Base-by-base conservation (phyloP, 2,888 invertebrate species). In the Drosophila merina region DNA sequence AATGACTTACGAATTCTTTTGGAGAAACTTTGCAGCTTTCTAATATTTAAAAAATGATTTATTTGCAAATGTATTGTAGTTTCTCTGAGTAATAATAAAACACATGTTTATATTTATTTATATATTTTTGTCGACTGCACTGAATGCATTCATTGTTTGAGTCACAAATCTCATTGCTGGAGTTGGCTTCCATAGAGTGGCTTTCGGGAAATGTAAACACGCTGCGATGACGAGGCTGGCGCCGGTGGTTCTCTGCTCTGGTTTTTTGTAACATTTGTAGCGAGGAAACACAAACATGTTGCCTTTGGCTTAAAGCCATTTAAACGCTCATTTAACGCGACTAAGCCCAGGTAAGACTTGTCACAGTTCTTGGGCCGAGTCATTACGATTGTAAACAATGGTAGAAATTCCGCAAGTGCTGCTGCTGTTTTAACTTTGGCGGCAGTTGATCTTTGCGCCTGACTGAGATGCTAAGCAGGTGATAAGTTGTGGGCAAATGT, bases 401-500 rank as follows among this genome's bases (percentile, higher is more conserved):
- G 55, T 47, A 26, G 51, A 62, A 64, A 60, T 62, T 64, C 63
- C 62, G 40, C 68, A n/a, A 50, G 47, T 33, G 67, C 57, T 33
- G 28, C 36, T 33, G 64, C 50, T 33, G 51, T 40, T 59, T 38
- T 1, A 7, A 9, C 50, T 31, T 33, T 25, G 52, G 36, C 54
- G 62, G 49, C 47, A 51, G 60, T 64, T 67, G 67, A 63, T 67
- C 55, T 33, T 28, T 47, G 56, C 45, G 47, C 51, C 49, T 70
- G 14, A 31, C 54, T 50, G 48, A 49, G 57, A 67, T 67, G 72
- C 72, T 67, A 55, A 70, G 70, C 70, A 72, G 67, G 72, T 72
- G 73, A 72, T 73, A 72, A 73, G 72, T 73, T 62, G 72, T 72
- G 72, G 67, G 54, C 67, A 73, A 72, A 73, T 73, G 72, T 73